Base-by-base conservation (phyloP, 1,140 invertebrate species). In the Papilio aristodemus region DNA sequence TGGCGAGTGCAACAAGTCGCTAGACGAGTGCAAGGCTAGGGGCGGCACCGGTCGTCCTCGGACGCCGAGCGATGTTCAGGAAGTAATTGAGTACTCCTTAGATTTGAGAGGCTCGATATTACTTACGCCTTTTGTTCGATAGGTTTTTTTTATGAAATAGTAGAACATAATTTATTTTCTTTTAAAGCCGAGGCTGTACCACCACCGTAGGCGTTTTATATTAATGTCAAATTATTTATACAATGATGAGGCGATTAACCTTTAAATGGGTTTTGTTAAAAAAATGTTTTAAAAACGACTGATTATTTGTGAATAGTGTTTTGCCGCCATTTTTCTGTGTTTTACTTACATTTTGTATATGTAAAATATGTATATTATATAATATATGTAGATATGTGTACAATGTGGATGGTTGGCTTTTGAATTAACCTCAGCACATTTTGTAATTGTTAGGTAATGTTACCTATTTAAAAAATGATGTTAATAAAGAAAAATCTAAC, bases 81-180 rank as follows among this genome's bases (percentile, higher is more conserved):
- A 66, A 66, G 63, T 46, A 32, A 63, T 63, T 63, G 60, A 63
- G 60, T 43, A 39, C 60, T 57, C 57, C 57, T 66, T 66, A 66
- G 63, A 66, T 66, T 63, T 63, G 38, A 63, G 60, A 63, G 60
- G 63, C 63, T 46, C 17, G 14, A 36, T 32, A 59, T 14, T 13
- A 38, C 27, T 11, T 62, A 22, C 36, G 14, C 10, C 59, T 62
- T n/a, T 62, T 62, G 36, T 39, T 62, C 36, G 36, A 5, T 22
- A 54, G n/a, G 27, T 3, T 36, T 62, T 62, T 62, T 62, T 62
- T 62, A 37, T 62, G 46, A 62, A 38, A 62, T 62, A 37, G 59
- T 38, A 62, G 32, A 62, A 14, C 17, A 62, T 37, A 11, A 22
- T 54, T 54, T 54, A 50, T 54, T 25, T 50, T 54, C 43, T 17